Base-by-base conservation (phyloP, 2,888 invertebrate species). In the Mylabris sibirica region DNA sequence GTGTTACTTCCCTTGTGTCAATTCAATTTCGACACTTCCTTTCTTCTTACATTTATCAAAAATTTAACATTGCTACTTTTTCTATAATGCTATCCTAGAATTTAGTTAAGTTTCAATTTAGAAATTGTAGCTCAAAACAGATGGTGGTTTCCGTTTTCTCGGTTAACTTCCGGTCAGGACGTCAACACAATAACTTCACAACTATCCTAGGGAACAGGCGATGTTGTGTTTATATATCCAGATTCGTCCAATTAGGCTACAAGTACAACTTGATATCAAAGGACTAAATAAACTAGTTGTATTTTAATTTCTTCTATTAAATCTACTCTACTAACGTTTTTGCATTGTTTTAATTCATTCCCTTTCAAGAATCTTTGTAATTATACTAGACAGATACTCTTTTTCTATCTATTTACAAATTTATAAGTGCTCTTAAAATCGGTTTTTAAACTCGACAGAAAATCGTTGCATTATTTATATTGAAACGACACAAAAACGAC, bases 21-120 rank as follows among this genome's bases (percentile, higher is more conserved):
- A 78, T 77, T 75, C 75, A 75, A 75, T 78, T 78, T 77, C 20
- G 73, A 74, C 76, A 76, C 76, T 76, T 75, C 71, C 75, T 67
- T 60, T 49, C 11, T n/a, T 68, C 67, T 59, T 66, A 62, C 60
- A 67, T 72, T 68, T 67, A 63, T 67, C 65, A 49, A 35, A 41
- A 41, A 62, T 53, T 57, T 62, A 66, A 62, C 30, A 22, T 26
- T 24, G 26, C 26, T 17, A 49, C 26, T 67, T 63, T 63, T 60
- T 20, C 53, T 14, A 67, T 26, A 20, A 9, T 14, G 38, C 63
- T 34, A 63, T 11, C 5, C 30, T 12, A 41, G 35, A 26, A 65
- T 61, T 61, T 66, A 20, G 59, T 26, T n/a, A 65, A 63, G 57
- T 70, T 53, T 69, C 63, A n/a, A 30, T 38, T 66, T 60, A 64